These are phyloP conservation scores for Stichopus horrens DNA, from an alignment of 53 echinoderm and acorn worm species.

Conservation along the genomic window DNA sequence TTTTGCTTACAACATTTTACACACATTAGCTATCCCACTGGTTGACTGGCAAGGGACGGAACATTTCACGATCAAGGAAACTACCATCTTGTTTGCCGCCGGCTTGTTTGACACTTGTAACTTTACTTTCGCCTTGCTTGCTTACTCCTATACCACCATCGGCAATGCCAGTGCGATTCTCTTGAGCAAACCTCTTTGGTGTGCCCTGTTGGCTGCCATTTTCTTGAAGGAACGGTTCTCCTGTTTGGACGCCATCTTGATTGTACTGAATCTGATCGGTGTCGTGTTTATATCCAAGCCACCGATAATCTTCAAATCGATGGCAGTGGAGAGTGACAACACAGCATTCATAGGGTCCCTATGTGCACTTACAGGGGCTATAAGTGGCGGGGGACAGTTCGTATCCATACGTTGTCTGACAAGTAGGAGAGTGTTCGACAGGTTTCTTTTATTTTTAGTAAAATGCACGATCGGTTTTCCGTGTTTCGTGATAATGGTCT, in stretches of 20 bases:
- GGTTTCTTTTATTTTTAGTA: constrained; percentile 17
- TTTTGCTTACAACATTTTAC: constrained; percentile 9
- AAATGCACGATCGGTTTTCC: constrained; percentile 26
- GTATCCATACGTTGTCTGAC: constrained; percentile 12
- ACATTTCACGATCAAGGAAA: background rate
- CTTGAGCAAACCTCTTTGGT: constrained; percentile 30
- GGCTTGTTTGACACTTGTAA: constrained; percentile 8
- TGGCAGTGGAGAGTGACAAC: too few relatives aligned
- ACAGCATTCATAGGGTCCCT: background rate
- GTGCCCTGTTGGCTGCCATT: constrained; percentile 8
- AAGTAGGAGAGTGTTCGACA: background rate
- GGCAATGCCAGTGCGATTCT: constrained; percentile 33
- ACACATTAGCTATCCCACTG: constrained; percentile 6
- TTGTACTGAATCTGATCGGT: background rate
- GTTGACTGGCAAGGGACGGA: constrained; percentile 2
- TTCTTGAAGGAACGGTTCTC: constrained; percentile 18
- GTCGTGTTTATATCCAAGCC: constrained; percentile 12
- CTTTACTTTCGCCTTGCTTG: background rate
- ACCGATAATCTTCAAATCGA: background rate
- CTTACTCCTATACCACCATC: constrained; percentile 18
- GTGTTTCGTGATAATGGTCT: background rate
- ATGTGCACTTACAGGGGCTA: background rate
- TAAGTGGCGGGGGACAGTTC: constrained; percentile 1
- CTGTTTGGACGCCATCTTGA: background rate
- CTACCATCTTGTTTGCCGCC: background rate